Conservation (phyloP, 2,888 invertebrate genomes). For the Calliopum simillimum region DNA sequence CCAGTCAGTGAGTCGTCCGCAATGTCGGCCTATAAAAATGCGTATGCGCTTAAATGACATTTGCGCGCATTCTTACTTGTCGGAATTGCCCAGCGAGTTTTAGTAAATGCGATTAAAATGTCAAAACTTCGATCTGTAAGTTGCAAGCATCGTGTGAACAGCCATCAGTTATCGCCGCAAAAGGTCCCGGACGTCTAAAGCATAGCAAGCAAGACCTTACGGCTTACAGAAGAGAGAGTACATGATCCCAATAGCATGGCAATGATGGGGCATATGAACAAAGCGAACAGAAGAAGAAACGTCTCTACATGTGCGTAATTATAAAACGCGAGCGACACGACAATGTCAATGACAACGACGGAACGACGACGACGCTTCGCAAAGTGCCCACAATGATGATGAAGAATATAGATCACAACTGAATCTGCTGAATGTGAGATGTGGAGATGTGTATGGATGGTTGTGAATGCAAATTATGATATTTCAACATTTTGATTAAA, state of each 20-base stretch:
- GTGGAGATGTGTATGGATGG: background rate
- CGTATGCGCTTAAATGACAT: slow-evolving; percentile 63
- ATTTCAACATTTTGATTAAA: slow-evolving; percentile 64
- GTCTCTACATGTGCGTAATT: slow-evolving; percentile 22
- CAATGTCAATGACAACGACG: background rate
- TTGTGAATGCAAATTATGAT: slow-evolving; percentile 56
- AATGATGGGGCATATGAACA: slow-evolving; percentile 17
- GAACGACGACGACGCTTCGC: background rate
- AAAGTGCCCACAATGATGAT: background rate
- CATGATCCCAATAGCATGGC: slow-evolving; percentile 7
- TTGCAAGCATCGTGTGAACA: slow-evolving; percentile 41
- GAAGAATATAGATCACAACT: background rate
- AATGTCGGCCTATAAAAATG: slow-evolving; percentile 50
- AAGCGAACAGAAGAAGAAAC: background rate
- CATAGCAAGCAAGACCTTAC: slow-evolving; percentile 43
- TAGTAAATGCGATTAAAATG: slow-evolving; percentile 66
- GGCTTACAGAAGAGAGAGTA: slow-evolving; percentile 12
- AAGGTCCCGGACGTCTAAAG: slow-evolving; percentile 52
- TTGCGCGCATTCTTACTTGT: slow-evolving; percentile 45
- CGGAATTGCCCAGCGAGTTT: slow-evolving; percentile 65
- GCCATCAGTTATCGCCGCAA: slow-evolving; percentile 45
- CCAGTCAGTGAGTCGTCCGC: slow-evolving; percentile 8
- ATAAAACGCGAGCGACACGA: background rate
- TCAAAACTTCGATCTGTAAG: slow-evolving; percentile 58
- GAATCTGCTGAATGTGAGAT: background rate